Conservation (phyloP, 2,888 invertebrate species). For the Chrysina gloriosa region DNA sequence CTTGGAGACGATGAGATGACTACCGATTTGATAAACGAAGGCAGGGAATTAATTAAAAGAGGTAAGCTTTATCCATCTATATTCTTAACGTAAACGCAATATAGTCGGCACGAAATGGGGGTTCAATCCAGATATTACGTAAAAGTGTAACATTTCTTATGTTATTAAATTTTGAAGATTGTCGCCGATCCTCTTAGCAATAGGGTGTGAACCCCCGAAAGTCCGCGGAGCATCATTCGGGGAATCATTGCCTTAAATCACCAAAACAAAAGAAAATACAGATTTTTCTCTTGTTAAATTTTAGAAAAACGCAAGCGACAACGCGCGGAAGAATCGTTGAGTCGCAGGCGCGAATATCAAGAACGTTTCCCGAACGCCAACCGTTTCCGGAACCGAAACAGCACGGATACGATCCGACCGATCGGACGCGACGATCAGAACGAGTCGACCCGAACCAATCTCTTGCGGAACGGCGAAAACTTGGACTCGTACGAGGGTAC, state of each 20-base stretch:
- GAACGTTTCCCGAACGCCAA: constrained; percentile 71
- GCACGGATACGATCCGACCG: constrained; percentile 67
- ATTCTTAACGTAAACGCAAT: too few species aligned
- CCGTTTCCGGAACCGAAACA: constrained; percentile 64
- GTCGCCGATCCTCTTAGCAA: too few species aligned
- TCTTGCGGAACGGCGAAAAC: constrained; percentile 81
- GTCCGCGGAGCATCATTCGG: too few species aligned
- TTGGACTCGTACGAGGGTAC: constrained; percentile 74
- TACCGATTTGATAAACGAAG: constrained; percentile 93
- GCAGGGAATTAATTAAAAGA: constrained; percentile 89
- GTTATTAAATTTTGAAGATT: too few species aligned
- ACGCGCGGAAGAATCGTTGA: constrained; percentile 82
- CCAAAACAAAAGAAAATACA: not conserved
- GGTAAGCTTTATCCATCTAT: constrained; percentile 67
- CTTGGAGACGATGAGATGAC: constrained; percentile 94
- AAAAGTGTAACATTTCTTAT: too few species aligned
- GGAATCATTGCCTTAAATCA: too few species aligned
- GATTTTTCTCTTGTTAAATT: too few species aligned
- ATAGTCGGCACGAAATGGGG: too few species aligned
- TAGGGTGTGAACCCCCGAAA: too few species aligned
- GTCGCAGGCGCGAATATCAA: constrained; percentile 78
- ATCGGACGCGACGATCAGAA: constrained; percentile 69
- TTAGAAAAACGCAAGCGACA: constrained; percentile 84
- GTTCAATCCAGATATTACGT: too few species aligned
- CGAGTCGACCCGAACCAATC: constrained; percentile 82